A percentile compares a stretch with the other conserved stretches of the same genome.
These are phyloP conservation scores for Platichthys stellatus DNA, from an alignment of 2,113 vertebrate species.

Conservation along the genomic window DNA sequence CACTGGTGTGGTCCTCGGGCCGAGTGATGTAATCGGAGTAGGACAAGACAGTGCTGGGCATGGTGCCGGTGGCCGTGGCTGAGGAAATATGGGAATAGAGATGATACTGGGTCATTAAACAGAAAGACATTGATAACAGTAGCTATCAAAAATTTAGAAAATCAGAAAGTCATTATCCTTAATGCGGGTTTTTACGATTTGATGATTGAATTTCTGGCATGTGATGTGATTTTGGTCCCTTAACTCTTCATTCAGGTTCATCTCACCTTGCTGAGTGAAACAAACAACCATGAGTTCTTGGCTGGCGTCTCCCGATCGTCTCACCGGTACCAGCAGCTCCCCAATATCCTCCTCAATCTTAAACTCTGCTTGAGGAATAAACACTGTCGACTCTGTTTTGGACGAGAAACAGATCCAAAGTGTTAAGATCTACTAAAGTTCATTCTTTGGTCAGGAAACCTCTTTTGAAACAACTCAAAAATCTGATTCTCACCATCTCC, in stretches of 20 bases:
- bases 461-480: neutral
- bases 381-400: conserved; percentile 87
- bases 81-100: conserved; percentile 21
- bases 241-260: neutral
- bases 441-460: neutral
- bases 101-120: neutral
- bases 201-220: too few species aligned
- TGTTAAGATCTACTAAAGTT: neutral
- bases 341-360: conserved; percentile 86
- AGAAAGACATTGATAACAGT: too few species aligned
- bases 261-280: conserved; percentile 86
- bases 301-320: conserved; percentile 84
- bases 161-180: too few species aligned
- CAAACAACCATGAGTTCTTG: conserved; percentile 88
- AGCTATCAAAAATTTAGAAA: too few species aligned
- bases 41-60: conserved; percentile 82
- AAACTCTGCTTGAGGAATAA: conserved; percentile 87
- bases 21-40: conserved; percentile 90
- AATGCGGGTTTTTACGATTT: too few species aligned
- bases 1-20: conserved; percentile 85
- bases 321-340: conserved; percentile 86
- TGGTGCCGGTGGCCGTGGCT: conserved; percentile 86
- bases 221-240: too few species aligned
- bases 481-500: conserved; percentile 82
- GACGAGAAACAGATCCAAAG: conserved; percentile 19